Evolutionary conservation across 2,113 vertebrate species (phyloP), one percentile per base, ranked within the genome.

Genomic region (Microcebus jonahi): DNA sequence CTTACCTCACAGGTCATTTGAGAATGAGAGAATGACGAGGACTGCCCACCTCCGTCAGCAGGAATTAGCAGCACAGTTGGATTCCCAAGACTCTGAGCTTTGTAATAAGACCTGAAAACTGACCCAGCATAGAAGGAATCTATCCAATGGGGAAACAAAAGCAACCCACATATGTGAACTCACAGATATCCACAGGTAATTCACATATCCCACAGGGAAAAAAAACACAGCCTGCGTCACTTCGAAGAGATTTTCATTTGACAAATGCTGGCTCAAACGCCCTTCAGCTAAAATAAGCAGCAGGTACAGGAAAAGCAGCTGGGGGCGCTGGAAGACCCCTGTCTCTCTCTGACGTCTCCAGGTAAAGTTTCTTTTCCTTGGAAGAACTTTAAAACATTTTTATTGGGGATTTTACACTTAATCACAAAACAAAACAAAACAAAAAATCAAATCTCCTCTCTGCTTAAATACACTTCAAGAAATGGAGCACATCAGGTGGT

Each of bases 31-130:
- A 48, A 84, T 34, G 36, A 18, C 71, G 45, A 86, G 23, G 45
- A 5, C 12, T 18, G n/a, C 12, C 39, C 42, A 27, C 45, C 21
- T 71, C 36, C 36, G 1, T 31, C 50, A 61, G 11, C 8, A 53
- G 42, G 82, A 93, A 90, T 59, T 68, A 61, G 61, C 42, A 65
- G 65, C 50, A n/a, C 23, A 11, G 9, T 20, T 55, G 15, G 82
- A 53, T 80, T 89, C 73, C 36, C 1, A 0, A 92, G 83, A 94
- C 29, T 50, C 80, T 48, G 42, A 88, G 53, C 23, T 92, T 93
- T 85, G 67, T 31, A 75, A 88, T 18, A 36, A 79, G 91, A 82
- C 55, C 90, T 96, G 89, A 91, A 97, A 82, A 6, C 0, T 45
- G 6, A 88, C 12, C 25, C 50, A 21, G 0, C 53, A 36, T 59